These are phyloP conservation scores for Hydrotaea cyrtoneurina DNA, from an alignment of 2,888 invertebrate species.

Conservation along the genomic window DNA sequence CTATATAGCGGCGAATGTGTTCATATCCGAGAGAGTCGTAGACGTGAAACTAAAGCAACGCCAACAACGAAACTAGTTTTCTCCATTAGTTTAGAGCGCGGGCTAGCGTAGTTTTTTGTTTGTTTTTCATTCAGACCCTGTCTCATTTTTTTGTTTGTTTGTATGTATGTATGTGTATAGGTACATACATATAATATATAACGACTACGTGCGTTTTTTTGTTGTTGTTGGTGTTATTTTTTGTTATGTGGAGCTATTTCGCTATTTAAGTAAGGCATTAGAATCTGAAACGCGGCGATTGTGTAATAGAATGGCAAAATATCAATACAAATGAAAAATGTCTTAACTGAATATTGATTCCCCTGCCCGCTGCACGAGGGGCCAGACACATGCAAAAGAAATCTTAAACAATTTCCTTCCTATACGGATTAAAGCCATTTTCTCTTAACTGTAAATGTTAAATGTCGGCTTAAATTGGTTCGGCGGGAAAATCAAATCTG, in stretches of 20 bases:
- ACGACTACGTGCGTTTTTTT: background rate
- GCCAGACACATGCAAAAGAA: too few relatives aligned
- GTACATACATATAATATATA: background rate
- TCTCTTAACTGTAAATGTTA: too few relatives aligned
- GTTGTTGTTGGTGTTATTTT: background rate
- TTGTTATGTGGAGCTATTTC: background rate
- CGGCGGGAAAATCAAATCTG: too few relatives aligned
- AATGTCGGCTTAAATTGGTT: too few relatives aligned
- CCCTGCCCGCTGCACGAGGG: too few relatives aligned
- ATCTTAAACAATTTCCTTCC: too few relatives aligned
- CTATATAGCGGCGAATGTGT: background rate
- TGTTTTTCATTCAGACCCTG: background rate
- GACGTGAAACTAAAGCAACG: background rate
- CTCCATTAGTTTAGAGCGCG: background rate
- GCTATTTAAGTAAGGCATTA: conserved; percentile 23
- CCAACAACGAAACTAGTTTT: conserved; percentile 17
- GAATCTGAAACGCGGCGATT: background rate
- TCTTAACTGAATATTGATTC: too few relatives aligned
- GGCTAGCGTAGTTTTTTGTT: background rate
- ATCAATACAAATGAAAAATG: too few relatives aligned
- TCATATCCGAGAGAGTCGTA: background rate
- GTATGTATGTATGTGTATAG: background rate
- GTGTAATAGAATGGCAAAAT: conserved; percentile 34
- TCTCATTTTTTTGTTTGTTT: background rate
- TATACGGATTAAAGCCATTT: too few relatives aligned